Evolutionary conservation across 2,888 invertebrate species (phyloP).

Genomic region (Reticulitermes lucifugus): DNA sequence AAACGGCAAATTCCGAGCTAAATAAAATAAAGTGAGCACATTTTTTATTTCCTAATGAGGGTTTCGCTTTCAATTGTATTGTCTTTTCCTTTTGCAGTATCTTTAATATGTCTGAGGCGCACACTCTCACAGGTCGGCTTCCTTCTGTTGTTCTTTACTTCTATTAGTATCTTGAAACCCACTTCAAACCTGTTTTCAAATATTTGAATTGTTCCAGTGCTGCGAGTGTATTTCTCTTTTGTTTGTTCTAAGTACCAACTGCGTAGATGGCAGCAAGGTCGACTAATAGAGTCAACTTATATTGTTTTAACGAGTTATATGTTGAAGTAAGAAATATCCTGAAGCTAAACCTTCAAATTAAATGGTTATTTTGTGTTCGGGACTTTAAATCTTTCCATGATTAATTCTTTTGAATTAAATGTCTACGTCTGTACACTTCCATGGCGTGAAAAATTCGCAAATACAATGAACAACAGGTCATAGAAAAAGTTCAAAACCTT

Average conservation of each 20-base stretch:
- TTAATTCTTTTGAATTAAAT: no score
- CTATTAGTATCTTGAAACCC: slow-evolving; percentile 13
- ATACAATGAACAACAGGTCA: no score
- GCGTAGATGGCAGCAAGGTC: background rate
- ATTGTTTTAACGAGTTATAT: background rate
- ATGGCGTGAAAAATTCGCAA: no score
- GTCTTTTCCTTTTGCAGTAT: background rate
- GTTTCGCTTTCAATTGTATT: background rate
- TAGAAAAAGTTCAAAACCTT: no score
- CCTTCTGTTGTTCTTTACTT: background rate
- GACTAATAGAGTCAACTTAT: slow-evolving; percentile 14
- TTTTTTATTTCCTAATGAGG: background rate
- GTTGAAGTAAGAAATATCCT: background rate
- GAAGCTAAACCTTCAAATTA: background rate
- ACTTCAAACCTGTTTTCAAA: slow-evolving; percentile 25
- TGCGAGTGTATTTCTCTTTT: background rate
- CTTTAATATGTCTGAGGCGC: background rate
- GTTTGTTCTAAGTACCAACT: background rate
- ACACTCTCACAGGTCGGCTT: background rate
- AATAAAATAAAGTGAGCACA: background rate
- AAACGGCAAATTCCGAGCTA: slow-evolving; percentile 16
- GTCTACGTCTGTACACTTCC: no score
- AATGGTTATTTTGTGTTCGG: background rate
- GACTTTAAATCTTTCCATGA: background rate
- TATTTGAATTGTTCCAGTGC: slow-evolving; percentile 10